Conservation (phyloP, 35 echinoderm and acorn worm genomes). For the Holothuria glaberrima region DNA sequence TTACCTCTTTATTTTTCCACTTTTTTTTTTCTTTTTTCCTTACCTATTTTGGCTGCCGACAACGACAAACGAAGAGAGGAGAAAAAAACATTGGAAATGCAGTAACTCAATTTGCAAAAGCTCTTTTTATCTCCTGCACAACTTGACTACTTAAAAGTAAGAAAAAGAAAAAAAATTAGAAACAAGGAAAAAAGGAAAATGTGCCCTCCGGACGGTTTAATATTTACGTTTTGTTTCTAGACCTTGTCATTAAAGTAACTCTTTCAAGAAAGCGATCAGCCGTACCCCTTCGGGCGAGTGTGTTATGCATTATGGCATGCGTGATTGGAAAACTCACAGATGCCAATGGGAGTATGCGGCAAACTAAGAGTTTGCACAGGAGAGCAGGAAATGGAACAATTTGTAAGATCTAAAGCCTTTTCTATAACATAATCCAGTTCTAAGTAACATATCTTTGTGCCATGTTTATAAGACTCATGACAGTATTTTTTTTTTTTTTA, state of each 20-base stretch:
- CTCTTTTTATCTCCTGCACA: neutral
- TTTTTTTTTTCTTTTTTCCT: neutral
- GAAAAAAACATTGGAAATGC: conserved; percentile 18
- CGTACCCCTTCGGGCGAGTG: conserved; percentile 27
- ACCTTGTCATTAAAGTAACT: conserved; percentile 28
- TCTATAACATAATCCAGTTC: too few relatives aligned
- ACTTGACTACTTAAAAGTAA: neutral
- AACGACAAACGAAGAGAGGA: neutral
- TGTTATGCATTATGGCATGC: conserved; percentile 36
- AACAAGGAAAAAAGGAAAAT: conserved; percentile 3
- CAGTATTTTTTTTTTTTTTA: too few relatives aligned
- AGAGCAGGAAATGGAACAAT: too few relatives aligned
- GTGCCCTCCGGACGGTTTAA: neutral
- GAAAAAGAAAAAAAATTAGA: neutral
- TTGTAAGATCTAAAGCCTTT: too few relatives aligned
- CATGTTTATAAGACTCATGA: too few relatives aligned
- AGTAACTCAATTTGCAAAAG: conserved; percentile 49
- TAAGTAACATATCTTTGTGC: too few relatives aligned
- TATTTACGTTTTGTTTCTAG: conserved; percentile 23
- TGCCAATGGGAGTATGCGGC: neutral
- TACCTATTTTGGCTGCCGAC: neutral
- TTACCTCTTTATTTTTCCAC: neutral
- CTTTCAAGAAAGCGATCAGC: conserved; percentile 31
- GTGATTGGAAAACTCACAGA: conserved; percentile 20
- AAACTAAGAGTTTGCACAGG: too few relatives aligned